Evolutionary conservation across 2,113 vertebrate species (phyloP), one percentile per base, ranked within the genome.

Genomic region (Lampris incognitus): DNA sequence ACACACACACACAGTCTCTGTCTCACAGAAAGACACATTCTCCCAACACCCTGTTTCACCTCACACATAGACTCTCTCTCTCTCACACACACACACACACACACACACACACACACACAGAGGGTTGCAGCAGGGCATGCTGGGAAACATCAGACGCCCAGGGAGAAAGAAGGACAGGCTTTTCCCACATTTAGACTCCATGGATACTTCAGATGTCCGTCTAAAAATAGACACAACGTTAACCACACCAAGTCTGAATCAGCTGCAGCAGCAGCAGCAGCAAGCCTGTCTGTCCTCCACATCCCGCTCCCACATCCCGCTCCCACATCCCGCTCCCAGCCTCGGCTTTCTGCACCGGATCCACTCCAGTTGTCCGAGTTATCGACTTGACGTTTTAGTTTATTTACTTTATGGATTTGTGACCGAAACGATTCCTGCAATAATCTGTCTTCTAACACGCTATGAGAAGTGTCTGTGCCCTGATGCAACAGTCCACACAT

Each of bases 101-200:
- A 79, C 69, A 68, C 72, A 78, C 70, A 63, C 64, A 49, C 60
- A 66, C 67, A 72, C 67, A 73, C 94, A 94, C 89, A 41, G 88
- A 95, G 65, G 73, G 66, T 79, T 89, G 75, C 51, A 87, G 95
- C 95, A 94, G 94, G 95, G 94, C 96, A 89, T 87, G 91, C 88
- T 99, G 97, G 97, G 96, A 97, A 95, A 97, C 96, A 97, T 98
- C 97, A 99, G 96, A 98, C 95, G 95, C 96, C 93, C 95, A 89
- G 94, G 93, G 93, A 97, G 96, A 95, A 95, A 97, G 96, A 97
- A 98, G 96, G 96, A 98, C 97, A 96, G 94, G 94, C 95, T 97
- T 98, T 99, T 98, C 97, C 97, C 97, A 98, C 97, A 99, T 99
- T 97, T 97, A 96, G 86, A 96, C 96, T 97, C 95, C 96, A 94